phyloP scores from a whole-genome alignment of 1,140 invertebrate genomes.

The Cryptotermes secundus region DNA sequence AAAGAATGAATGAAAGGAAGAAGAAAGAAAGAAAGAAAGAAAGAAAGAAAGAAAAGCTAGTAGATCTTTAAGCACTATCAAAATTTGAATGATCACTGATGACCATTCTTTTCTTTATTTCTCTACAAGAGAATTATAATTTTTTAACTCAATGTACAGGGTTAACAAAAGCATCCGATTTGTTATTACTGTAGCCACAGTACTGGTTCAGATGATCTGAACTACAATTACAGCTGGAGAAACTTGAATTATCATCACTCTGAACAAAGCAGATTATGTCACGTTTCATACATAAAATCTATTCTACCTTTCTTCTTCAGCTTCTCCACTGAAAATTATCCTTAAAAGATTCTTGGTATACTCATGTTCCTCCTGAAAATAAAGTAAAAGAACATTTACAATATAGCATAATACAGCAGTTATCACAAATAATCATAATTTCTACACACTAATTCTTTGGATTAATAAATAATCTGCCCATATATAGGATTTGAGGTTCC shows the following conservation, averaged over 20 bases:
- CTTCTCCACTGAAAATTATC: background rate
- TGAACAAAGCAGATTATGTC: background rate
- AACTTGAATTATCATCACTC: background rate
- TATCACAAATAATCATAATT: background rate
- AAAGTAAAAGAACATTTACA: background rate
- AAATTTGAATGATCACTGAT: too few relatives aligned
- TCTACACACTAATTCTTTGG: too few relatives aligned
- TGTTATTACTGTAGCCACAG: too few relatives aligned
- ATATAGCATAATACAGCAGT: background rate
- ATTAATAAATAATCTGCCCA: background rate
- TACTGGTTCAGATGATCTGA: too few relatives aligned
- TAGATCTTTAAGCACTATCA: too few relatives aligned
- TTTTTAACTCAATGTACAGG: too few relatives aligned
- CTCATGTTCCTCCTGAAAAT: slow-evolving; percentile 28
- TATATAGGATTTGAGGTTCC: background rate
- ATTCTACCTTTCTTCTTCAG: slow-evolving; percentile 24
- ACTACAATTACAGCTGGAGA: background rate
- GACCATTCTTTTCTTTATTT: too few relatives aligned
- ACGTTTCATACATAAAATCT: background rate
- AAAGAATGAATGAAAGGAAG: too few relatives aligned
- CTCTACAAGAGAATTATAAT: too few relatives aligned
- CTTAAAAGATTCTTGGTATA: slow-evolving; percentile 9
- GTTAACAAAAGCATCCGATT: too few relatives aligned
- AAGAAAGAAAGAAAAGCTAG: too few relatives aligned
- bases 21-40: too few relatives aligned